phyloP scores from a whole-genome alignment of 2,113 vertebrate genomes.

The Phyllopteryx taeniolatus region DNA sequence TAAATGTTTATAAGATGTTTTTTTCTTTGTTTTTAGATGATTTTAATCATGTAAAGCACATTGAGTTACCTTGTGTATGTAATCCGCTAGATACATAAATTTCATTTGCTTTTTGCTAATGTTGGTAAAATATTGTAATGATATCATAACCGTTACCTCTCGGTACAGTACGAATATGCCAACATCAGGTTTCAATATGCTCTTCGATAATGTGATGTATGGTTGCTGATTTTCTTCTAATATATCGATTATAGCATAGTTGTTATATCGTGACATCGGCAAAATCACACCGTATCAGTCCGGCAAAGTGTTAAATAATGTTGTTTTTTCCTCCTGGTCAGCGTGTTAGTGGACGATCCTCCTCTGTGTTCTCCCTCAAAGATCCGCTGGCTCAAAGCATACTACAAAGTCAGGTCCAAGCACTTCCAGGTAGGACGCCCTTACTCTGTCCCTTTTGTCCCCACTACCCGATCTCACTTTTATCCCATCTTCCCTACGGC shows the following conservation, averaged over 20 bases:
- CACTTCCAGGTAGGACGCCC: slow-evolving; percentile 52
- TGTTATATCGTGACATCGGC: background rate
- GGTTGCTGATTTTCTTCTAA: background rate
- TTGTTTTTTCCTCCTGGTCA: slow-evolving; percentile 14
- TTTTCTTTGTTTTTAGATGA: too few species aligned
- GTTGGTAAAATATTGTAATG: too few species aligned
- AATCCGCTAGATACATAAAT: too few species aligned
- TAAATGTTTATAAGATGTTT: too few species aligned
- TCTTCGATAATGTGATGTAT: background rate
- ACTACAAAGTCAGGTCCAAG: slow-evolving; percentile 62
- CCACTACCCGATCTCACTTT: background rate
- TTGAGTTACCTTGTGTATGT: too few species aligned
- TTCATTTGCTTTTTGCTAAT: too few species aligned
- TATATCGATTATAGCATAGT: background rate
- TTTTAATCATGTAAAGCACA: too few species aligned
- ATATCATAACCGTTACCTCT: too few species aligned
- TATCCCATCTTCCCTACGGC: slow-evolving; percentile 8
- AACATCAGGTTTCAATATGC: too few species aligned
- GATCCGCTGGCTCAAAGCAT: slow-evolving; percentile 66
- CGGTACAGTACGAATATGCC: too few species aligned
- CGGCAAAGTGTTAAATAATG: background rate
- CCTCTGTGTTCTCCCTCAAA: slow-evolving; percentile 59
- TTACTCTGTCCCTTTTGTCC: background rate
- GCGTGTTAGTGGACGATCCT: slow-evolving; percentile 42
- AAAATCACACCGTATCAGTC: background rate